phyloP scores from a whole-genome alignment of 2,888 invertebrate genomes.

The Priocnemis perturbator region DNA sequence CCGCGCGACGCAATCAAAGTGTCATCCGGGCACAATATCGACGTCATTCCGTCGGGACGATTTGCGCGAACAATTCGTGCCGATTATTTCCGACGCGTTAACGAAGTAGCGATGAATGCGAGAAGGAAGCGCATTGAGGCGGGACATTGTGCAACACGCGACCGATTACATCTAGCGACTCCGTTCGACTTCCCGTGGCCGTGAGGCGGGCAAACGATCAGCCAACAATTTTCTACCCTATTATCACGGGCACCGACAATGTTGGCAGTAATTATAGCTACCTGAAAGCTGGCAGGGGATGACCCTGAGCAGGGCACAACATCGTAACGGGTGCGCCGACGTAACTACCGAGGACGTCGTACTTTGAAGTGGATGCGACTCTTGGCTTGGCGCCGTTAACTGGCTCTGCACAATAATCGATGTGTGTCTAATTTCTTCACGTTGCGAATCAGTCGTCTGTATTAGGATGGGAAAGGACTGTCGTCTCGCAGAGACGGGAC shows the following conservation, averaged over 20 bases:
- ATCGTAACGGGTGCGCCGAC: constrained; percentile 78
- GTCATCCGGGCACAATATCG: no score
- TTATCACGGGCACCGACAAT: neutral
- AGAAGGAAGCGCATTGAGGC: no score
- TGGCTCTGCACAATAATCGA: constrained; percentile 74
- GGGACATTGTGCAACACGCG: no score
- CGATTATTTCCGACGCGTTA: neutral
- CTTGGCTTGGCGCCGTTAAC: constrained; percentile 79
- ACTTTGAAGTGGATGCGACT: constrained; percentile 79
- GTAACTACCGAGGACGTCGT: constrained; percentile 76
- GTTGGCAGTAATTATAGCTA: constrained; percentile 65
- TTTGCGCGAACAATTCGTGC: neutral
- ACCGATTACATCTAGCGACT: no score
- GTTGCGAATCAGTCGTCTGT: neutral
- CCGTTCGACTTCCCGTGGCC: no score
- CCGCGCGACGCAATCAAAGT: no score
- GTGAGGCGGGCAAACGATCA: no score
- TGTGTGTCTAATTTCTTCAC: constrained; percentile 12
- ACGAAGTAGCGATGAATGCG: neutral
- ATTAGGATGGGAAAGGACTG: constrained; percentile 16
- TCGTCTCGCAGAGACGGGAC: neutral
- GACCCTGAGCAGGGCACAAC: constrained; percentile 83
- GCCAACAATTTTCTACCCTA: no score
- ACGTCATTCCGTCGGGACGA: neutral
- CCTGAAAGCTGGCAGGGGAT: constrained; percentile 84